Evolutionary conservation across 1,140 invertebrate species (phyloP).

Genomic region (Galleria mellonella): DNA sequence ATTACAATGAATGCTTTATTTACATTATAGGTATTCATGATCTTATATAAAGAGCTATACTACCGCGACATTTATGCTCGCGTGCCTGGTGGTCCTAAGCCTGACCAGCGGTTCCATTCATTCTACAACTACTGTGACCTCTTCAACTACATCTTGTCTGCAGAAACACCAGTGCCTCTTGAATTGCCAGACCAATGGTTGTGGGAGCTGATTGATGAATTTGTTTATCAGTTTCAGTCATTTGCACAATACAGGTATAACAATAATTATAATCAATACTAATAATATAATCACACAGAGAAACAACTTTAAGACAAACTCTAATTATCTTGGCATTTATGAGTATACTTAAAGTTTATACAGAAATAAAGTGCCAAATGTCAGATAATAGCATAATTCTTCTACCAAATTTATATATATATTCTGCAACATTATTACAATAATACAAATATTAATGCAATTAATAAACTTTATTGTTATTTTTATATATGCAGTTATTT

Average conservation of each 20-base stretch:
- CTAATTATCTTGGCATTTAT: no score
- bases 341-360: background rate
- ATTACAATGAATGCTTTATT: no score
- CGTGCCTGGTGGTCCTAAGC: constrained; percentile 87
- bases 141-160: constrained; percentile 96
- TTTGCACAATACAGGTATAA: constrained; percentile 90
- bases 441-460: no score
- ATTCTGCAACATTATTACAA: no score
- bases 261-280: no score
- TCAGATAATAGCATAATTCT: no score
- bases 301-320: no score
- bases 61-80: constrained; percentile 97
- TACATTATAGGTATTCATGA: constrained; percentile 83
- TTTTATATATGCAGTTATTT: no score
- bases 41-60: constrained; percentile 98
- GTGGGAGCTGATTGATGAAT: constrained; percentile 99
- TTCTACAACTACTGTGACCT: constrained; percentile 99
- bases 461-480: no score
- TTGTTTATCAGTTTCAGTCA: constrained; percentile 96
- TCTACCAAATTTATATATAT: no score
- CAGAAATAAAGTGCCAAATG: no score
- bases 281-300: no score
- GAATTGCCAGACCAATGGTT: constrained; percentile 99
- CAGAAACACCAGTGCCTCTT: constrained; percentile 90
- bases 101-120: constrained; percentile 95